Conservation (phyloP, 1,140 invertebrate genomes). For the Luehdorfia chinensis region DNA sequence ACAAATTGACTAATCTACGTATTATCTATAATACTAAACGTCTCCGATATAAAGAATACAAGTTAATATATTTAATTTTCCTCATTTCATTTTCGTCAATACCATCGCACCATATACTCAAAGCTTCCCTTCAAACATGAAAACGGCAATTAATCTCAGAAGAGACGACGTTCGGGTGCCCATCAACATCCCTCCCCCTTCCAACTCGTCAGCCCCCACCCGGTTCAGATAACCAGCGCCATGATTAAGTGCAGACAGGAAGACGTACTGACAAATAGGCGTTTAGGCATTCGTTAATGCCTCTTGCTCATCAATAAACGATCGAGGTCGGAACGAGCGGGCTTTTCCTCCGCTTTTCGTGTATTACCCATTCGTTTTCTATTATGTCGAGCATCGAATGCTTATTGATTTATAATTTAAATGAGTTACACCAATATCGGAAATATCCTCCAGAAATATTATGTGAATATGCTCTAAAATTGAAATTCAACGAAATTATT, state of each 20-base stretch:
- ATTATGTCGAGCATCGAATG: not conserved
- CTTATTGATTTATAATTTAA: slow-evolving; percentile 12
- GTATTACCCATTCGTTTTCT: no score
- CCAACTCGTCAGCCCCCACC: slow-evolving; percentile 22
- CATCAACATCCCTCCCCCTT: slow-evolving; percentile 26
- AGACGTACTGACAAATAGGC: slow-evolving; percentile 74
- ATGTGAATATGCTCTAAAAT: no score
- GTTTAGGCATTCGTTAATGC: slow-evolving; percentile 70
- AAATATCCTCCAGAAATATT: no score
- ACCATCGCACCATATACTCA: no score
- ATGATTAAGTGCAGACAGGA: slow-evolving; percentile 69
- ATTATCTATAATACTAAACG: no score
- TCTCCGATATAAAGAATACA: no score
- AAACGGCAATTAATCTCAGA: slow-evolving; percentile 64
- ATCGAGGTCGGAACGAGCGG: no score
- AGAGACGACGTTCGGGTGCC: slow-evolving; percentile 46
- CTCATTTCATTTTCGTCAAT: not conserved
- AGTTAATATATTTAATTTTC: no score
- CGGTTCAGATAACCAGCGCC: slow-evolving; percentile 48
- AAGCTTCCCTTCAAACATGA: slow-evolving; percentile 48
- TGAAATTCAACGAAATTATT: no score
- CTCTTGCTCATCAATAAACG: slow-evolving; percentile 61
- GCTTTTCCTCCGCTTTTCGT: no score
- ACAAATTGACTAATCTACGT: no score
- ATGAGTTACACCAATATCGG: no score